Evolutionary conservation across 1,140 invertebrate species (phyloP), one percentile per base, ranked within the genome.

Genomic region (Neocloeon triangulifer): DNA sequence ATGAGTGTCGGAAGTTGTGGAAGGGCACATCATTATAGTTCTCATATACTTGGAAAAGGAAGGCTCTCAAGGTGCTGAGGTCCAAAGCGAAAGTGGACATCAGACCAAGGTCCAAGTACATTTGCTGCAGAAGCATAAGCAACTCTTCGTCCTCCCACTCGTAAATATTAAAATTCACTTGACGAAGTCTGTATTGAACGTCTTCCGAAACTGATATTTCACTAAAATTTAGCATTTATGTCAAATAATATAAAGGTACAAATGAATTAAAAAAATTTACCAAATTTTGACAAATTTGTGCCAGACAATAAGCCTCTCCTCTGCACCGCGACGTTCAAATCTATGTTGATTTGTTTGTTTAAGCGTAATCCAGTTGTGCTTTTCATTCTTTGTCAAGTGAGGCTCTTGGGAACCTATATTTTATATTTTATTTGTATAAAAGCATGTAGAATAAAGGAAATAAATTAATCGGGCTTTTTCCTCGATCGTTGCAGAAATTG

Each of bases 11-110:
- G 53, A 85, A 85, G 57, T 85, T 85, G 49, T 86, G 80, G 56
- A 85, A 86, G 26, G 80, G 81, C 45, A 82, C 79, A 52, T 81
- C 77, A 51, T 81, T 76, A 58, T 86, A 86, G 52, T 82, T 79
- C 49, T 81, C 76, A 49, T 84, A 81, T 21, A 84, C 76, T 50
- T 72, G 66, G 44, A 69, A 75, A 23, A 79, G 61, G 52, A 77
- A 78, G 43, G 66, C 68, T 27, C 69, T 58, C 22, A 78, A 53
- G n/a, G 61, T 66, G 26, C 61, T 57, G 43, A 76, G 62, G 42
- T 76, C 66, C 45, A 84, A 79, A 51, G 69, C 69, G 48, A 82
- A 81, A 52, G 73, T 77, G 39, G 65, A 56, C 30, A 67, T 61
- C 38, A 85, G 64, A 26, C 70, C 69, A 37, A 82, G 58, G 45